These are phyloP conservation scores for Bombylius major DNA, from an alignment of 2,888 invertebrate species.

Conservation along the genomic window DNA sequence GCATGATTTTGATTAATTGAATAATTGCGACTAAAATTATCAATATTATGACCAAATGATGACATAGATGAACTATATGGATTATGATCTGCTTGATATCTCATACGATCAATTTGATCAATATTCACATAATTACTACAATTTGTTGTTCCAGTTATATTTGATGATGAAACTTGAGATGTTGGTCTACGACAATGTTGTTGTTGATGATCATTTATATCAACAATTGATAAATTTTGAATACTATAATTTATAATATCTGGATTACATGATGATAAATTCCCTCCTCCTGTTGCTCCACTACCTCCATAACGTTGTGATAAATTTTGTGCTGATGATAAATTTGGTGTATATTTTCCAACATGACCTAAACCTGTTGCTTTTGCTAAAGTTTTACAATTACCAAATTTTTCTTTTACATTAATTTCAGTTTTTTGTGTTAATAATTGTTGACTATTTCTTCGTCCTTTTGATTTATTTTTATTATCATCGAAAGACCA, in stretches of 20 bases:
- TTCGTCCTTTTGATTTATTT: constrained; percentile 20
- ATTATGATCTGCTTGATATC: constrained; percentile 33
- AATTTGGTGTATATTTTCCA: constrained; percentile 64
- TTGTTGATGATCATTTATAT: constrained; percentile 17
- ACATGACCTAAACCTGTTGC: constrained; percentile 62
- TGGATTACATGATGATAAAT: neutral
- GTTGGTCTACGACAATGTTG: constrained; percentile 17
- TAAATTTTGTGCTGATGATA: constrained; percentile 35
- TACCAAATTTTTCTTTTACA: constrained; percentile 52
- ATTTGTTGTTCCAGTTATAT: constrained; percentile 8
- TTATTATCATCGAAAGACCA: constrained; percentile 64
- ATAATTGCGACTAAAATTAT: constrained; percentile 34
- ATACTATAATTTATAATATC: constrained; percentile 1
- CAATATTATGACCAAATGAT: constrained; percentile 14
- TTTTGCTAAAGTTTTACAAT: constrained; percentile 51
- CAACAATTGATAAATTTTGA: constrained; percentile 1
- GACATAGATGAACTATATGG: constrained; percentile 19
- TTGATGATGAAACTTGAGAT: constrained; percentile 11
- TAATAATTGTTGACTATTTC: constrained; percentile 20
- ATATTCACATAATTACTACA: constrained; percentile 42
- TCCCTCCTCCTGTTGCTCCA: constrained; percentile 13
- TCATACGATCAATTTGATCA: constrained; percentile 43
- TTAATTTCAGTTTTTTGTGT: constrained; percentile 10
- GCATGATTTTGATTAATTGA: constrained; percentile 31
- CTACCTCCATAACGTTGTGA: constrained; percentile 30